Conservation (phyloP, 2,113 vertebrate species). For the Vulpes lagopus region DNA sequence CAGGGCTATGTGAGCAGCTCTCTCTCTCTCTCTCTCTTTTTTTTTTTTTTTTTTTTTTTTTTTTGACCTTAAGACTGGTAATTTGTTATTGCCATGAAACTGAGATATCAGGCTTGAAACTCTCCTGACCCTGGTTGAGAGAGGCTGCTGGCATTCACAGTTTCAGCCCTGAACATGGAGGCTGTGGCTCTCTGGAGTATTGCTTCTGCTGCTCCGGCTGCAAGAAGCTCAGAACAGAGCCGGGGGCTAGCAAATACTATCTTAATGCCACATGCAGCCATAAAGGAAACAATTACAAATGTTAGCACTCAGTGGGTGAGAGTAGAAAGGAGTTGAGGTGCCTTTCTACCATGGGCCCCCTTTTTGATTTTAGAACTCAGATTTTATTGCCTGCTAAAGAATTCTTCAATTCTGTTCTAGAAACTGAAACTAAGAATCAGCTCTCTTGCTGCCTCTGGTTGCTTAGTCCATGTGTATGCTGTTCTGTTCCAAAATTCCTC, state of each 20-base stretch:
- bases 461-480: slow-evolving; percentile 28
- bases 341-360: not conserved
- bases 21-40: not conserved
- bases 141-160: not conserved
- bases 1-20: not conserved
- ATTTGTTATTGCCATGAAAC: slow-evolving; percentile 31
- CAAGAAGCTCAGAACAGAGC: slow-evolving; percentile 49
- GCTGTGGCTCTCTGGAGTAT: not conserved
- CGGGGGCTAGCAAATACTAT: not conserved
- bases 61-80: not conserved
- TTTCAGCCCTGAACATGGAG: not conserved
- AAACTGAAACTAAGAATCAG: slow-evolving; percentile 9
- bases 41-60: not conserved
- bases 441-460: not conserved
- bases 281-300: not conserved
- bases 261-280: not conserved
- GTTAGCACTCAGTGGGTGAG: not conserved
- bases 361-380: not conserved
- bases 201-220: slow-evolving; percentile 41
- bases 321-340: not conserved
- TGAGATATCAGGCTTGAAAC: slow-evolving; percentile 1
- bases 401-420: not conserved
- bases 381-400: not conserved
- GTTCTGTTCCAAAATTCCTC: slow-evolving; percentile 72
- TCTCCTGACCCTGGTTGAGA: slow-evolving; percentile 34